phyloP scores from a whole-genome alignment of 2,888 invertebrate genomes.

The Pachymerium ferrugineum region DNA sequence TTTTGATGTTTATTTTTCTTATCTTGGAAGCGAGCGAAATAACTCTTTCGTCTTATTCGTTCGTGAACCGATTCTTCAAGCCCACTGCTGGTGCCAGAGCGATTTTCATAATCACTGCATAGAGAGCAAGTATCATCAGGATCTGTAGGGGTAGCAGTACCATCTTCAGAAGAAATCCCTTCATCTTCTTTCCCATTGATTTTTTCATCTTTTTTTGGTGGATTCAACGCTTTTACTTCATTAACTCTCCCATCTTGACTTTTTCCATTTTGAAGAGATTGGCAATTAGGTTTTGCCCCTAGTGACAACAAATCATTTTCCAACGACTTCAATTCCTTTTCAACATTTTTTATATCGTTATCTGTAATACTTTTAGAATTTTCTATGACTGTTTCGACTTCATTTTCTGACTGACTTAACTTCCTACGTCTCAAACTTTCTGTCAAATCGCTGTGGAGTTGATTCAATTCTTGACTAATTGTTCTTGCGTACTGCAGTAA shows the following conservation, averaged over 20 bases:
- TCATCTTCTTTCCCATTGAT: not conserved
- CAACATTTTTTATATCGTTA: not conserved
- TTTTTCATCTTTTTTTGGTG: too few species aligned
- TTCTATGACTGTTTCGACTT: not conserved
- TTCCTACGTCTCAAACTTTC: not conserved
- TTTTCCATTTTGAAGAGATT: not conserved
- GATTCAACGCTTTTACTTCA: not conserved
- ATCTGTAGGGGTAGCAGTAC: slow-evolving; percentile 37
- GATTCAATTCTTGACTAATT: slow-evolving; percentile 25
- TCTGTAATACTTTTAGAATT: not conserved
- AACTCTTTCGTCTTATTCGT: slow-evolving; percentile 79
- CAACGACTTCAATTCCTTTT: slow-evolving; percentile 1
- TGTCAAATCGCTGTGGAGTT: not conserved
- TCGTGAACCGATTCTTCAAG: slow-evolving; percentile 69
- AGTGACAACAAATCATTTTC: not conserved
- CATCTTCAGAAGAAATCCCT: slow-evolving; percentile 2
- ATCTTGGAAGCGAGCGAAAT: slow-evolving; percentile 81
- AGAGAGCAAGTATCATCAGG: slow-evolving; percentile 62
- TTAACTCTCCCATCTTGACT: too few species aligned
- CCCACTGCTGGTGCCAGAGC: slow-evolving; percentile 44
- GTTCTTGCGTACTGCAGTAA: slow-evolving; percentile 7
- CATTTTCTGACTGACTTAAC: not conserved
- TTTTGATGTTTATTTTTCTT: not conserved
- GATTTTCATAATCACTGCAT: slow-evolving; percentile 32
- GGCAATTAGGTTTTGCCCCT: not conserved